Evolutionary conservation across 1,140 invertebrate genomes (phyloP).

Genomic region (Dolichoris vasculosae): DNA sequence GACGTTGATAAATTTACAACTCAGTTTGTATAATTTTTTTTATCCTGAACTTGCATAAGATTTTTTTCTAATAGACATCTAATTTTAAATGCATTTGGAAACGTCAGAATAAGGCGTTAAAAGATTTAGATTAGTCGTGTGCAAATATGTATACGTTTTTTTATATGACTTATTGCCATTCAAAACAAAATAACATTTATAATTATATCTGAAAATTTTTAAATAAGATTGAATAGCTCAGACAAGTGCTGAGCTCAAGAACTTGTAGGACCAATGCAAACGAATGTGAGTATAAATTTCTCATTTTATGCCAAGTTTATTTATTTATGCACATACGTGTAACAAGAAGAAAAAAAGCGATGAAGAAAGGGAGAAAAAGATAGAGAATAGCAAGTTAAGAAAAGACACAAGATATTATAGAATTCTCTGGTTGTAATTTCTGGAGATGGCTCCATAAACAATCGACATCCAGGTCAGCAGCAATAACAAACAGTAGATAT

Average conservation of each 20-base stretch:
- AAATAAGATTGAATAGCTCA: conserved; percentile 42
- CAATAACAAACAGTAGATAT: background rate
- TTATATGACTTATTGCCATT: conserved; percentile 29
- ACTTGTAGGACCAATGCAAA: background rate
- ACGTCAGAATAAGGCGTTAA: no score
- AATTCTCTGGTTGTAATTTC: background rate
- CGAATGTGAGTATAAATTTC: conserved; percentile 9
- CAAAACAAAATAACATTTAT: background rate
- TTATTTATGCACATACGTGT: conserved; percentile 51
- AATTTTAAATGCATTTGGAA: no score
- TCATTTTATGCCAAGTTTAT: background rate
- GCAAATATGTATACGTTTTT: no score
- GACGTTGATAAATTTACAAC: conserved; percentile 11
- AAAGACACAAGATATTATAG: background rate
- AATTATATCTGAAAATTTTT: conserved; percentile 23
- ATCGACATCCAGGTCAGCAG: background rate
- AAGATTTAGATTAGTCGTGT: no score
- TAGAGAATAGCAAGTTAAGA: conserved; percentile 51
- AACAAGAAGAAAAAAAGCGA: conserved; percentile 39
- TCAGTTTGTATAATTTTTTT: background rate
- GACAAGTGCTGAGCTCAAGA: conserved; percentile 54
- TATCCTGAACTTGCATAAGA: background rate
- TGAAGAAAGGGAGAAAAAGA: conserved; percentile 11
- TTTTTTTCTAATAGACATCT: no score
- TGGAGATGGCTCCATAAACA: conserved; percentile 12